Conservation (phyloP, 1,140 invertebrate species). For the Myzus persicae region DNA sequence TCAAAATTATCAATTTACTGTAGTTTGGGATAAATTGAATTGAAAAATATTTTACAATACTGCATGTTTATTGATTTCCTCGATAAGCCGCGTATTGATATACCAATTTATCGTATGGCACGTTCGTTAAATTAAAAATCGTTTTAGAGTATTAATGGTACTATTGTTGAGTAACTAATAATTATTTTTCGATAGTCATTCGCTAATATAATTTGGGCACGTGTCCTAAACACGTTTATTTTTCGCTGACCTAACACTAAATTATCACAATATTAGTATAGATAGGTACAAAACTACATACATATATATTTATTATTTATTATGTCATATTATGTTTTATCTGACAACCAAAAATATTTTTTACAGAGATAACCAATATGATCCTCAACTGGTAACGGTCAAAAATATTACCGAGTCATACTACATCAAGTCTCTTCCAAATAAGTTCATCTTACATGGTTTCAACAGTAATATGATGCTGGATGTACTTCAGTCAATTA, state of each 20-base stretch:
- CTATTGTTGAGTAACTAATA: not conserved
- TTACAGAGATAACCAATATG: not conserved
- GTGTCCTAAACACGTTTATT: not conserved
- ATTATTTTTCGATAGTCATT: not conserved
- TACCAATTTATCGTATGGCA: not conserved
- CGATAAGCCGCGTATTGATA: not conserved
- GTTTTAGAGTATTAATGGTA: not conserved
- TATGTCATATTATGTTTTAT: not conserved
- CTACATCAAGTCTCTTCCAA: not conserved
- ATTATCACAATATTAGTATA: not conserved
- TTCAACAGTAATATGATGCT: not conserved
- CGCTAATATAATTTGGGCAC: not conserved
- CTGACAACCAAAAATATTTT: not conserved
- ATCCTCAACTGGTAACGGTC: not conserved
- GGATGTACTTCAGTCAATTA: not conserved
- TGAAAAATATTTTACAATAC: not conserved
- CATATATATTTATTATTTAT: no score
- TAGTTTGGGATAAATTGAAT: no score
- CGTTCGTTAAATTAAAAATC: not conserved
- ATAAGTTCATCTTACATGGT: conserved; percentile 36
- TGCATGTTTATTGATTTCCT: not conserved
- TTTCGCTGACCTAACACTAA: not conserved
- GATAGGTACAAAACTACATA: no score
- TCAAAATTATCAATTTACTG: not conserved
- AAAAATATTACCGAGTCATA: conserved; percentile 34